A percentile compares a stretch with the other conserved stretches of the same genome.
These are phyloP conservation scores for Rhabditoides inermis DNA, from an alignment of 2,888 invertebrate genomes.

Conservation along the genomic window DNA sequence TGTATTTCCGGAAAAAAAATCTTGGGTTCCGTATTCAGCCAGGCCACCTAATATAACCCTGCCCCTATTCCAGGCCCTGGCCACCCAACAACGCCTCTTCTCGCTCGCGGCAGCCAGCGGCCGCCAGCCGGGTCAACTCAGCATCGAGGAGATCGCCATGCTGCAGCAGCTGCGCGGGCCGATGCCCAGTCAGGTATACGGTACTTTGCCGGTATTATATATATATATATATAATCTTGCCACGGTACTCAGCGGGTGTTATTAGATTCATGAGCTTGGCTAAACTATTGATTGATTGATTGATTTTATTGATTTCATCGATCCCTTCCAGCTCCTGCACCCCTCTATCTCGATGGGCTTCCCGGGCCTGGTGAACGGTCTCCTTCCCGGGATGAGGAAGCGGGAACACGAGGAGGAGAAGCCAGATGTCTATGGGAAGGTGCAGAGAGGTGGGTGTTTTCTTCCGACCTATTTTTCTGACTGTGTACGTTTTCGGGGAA, in stretches of 20 bases:
- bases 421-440: conserved; percentile 37
- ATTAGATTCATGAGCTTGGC: too few species aligned
- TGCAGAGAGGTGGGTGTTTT: conserved; percentile 36
- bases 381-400: conserved; percentile 13
- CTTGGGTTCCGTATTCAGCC: too few species aligned
- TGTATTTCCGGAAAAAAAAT: too few species aligned
- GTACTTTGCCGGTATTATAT: too few species aligned
- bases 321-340: too few species aligned
- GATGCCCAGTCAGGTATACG: too few species aligned
- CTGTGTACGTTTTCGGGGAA: background rate
- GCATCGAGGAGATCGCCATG: conserved; percentile 22
- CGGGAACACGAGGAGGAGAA: conserved; percentile 33
- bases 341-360: conserved; percentile 5
- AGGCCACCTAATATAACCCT: too few species aligned
- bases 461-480: background rate
- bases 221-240: too few species aligned
- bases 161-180: conserved; percentile 27
- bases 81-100: conserved; percentile 26
- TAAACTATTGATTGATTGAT: too few species aligned
- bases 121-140: conserved; percentile 6
- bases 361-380: conserved; percentile 11
- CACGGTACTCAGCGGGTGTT: too few species aligned
- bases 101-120: conserved; percentile 12
- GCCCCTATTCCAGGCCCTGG: too few species aligned
- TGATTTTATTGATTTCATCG: too few species aligned